Evolutionary conservation across 1,140 invertebrate species (phyloP).

Genomic region (Homarus americanus): DNA sequence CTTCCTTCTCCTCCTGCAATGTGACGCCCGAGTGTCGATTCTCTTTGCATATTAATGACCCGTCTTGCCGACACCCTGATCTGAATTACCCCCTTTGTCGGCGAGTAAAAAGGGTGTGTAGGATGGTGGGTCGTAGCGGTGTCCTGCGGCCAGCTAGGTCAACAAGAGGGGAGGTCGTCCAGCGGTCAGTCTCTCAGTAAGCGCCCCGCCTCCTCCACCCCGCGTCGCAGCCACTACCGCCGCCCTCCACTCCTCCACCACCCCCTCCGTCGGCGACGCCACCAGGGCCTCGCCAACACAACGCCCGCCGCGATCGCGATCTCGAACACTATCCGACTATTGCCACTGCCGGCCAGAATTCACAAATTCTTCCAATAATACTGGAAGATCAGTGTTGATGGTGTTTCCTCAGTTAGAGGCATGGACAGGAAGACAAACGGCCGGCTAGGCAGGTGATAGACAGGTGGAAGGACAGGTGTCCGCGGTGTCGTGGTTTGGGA

Average conservation of each 20-base stretch:
- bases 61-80: slow-evolving; percentile 56
- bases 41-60: slow-evolving; percentile 64
- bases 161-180: slow-evolving; percentile 41
- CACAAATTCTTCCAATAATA: neutral
- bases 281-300: slow-evolving; percentile 9
- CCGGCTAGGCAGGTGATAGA: slow-evolving; percentile 32
- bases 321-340: neutral
- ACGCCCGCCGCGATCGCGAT: neutral
- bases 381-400: slow-evolving; percentile 13
- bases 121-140: neutral
- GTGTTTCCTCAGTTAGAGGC: neutral
- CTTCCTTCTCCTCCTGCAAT: slow-evolving; percentile 37
- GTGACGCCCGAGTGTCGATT: slow-evolving; percentile 53
- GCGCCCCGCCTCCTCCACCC: slow-evolving; percentile 56
- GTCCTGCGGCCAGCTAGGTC: slow-evolving; percentile 16
- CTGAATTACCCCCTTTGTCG: slow-evolving; percentile 54
- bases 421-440: slow-evolving; percentile 5
- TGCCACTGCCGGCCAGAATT: slow-evolving; percentile 7
- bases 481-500: slow-evolving; percentile 29
- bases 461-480: slow-evolving; percentile 54
- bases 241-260: slow-evolving; percentile 38
- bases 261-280: neutral
- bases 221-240: neutral
- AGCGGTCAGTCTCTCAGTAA: slow-evolving; percentile 56
- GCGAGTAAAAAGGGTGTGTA: slow-evolving; percentile 46